Evolutionary conservation across 92 coral and sea anemone genomes (phyloP).

Genomic region (Epizoanthus scotinus): DNA sequence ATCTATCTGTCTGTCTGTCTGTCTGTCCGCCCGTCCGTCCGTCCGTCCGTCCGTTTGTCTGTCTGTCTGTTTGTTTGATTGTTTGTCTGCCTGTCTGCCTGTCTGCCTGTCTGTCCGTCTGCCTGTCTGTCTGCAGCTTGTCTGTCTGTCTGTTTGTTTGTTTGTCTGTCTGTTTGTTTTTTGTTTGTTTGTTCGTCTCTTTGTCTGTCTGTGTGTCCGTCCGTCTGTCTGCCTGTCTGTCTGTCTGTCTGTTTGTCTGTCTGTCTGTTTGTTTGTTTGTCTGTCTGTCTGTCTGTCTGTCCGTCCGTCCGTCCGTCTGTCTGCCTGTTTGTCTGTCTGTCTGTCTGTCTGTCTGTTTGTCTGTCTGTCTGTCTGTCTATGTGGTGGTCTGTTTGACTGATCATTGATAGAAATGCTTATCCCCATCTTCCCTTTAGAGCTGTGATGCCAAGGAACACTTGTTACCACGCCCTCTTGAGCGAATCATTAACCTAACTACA

Average conservation of each 20-base stretch:
- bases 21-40: no score
- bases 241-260: no score
- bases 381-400: neutral
- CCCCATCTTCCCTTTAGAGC: neutral
- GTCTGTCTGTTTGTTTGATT: neutral
- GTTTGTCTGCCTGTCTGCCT: neutral
- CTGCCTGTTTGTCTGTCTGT: neutral
- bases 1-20: neutral
- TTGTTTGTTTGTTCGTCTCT: no score
- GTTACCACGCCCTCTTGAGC: neutral
- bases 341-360: no score
- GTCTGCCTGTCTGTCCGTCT: no score
- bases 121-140: no score
- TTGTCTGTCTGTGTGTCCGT: no score
- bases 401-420: neutral
- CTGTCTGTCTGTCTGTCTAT: no score
- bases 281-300: neutral
- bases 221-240: neutral
- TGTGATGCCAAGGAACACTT: constrained; percentile 19
- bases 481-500: constrained; percentile 27
- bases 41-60: no score
- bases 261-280: neutral
- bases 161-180: neutral
- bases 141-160: neutral
- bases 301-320: no score